Evolutionary conservation across 2,113 vertebrate genomes (phyloP).

Genomic region (Thalassoma bifasciatum): DNA sequence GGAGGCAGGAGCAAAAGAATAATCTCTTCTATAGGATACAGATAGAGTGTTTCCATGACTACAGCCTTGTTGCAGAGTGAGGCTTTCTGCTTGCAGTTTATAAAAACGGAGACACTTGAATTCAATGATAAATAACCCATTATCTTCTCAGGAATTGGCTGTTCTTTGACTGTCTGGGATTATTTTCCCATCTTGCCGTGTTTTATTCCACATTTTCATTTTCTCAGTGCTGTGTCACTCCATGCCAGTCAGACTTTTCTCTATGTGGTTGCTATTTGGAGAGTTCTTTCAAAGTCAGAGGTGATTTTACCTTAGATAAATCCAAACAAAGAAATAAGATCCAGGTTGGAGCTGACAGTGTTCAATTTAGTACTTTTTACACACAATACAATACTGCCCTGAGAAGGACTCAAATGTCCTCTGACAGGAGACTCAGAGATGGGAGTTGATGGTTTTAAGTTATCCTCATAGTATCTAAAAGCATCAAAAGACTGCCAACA

Average conservation of each 20-base stretch:
- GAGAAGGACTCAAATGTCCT: neutral
- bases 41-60: constrained; percentile 69
- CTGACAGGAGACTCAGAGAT: neutral
- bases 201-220: constrained; percentile 39
- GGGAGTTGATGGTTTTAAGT: too few relatives aligned
- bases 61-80: constrained; percentile 51
- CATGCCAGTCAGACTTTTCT: constrained; percentile 4
- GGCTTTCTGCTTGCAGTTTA: constrained; percentile 41
- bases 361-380: neutral
- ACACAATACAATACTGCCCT: neutral
- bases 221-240: neutral
- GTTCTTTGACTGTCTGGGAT: constrained; percentile 29
- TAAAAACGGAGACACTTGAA: constrained; percentile 48
- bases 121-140: constrained; percentile 48
- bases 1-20: constrained; percentile 46
- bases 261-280: neutral
- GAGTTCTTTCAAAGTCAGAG: neutral
- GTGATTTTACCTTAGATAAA: neutral
- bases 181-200: constrained; percentile 20
- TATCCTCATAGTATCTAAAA: neutral
- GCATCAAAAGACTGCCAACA: neutral
- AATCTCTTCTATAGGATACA: constrained; percentile 37
- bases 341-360: neutral
- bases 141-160: constrained; percentile 22
- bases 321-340: neutral